Evolutionary conservation across 2,888 invertebrate genomes (phyloP), one percentile per base, ranked within the genome.

Genomic region (Meandrusa payeni): DNA sequence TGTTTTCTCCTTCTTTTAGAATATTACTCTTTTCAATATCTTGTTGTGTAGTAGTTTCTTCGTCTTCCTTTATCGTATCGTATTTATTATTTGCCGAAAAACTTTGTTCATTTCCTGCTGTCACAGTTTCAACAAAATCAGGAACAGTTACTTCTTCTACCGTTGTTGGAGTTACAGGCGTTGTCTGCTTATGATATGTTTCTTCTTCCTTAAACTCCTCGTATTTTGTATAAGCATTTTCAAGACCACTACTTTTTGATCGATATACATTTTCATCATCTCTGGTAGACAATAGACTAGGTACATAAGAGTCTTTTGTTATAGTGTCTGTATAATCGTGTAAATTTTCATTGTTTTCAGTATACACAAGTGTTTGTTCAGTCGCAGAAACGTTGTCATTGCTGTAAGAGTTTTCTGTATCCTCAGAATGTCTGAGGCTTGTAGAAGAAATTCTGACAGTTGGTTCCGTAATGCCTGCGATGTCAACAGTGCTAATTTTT

Each of bases 391-490:
- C 58, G 55, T 70, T 76, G 49, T 86, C 83, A 46, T 83, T 73
- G 15, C 80, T 80, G 44, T 85, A 82, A 10, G 87, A 83, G 46
- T 85, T 82, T 58, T 79, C 86, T 1, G 79, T 81, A 28, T 86
- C 86, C 19, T 69, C 68, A 13, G 59, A 52, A 41, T 69, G 73
- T 15, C 69, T 73, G 6, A 54, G 55, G 49, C 61, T 74, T 1
- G 68, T 68, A 2, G 67, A 64, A 12, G 67, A 55, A 23, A 64
- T 48, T 59, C 62, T 76, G 7, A 57, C 48, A 1, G 66, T 61
- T 2, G 86, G 77, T 61, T 85, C 85, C 5, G 87, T 87, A 9
- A 85, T 77, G 28, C 85, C 81, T 63, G 86, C 87, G 51, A 85
- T 79, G 33, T 87, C 85, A 23, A 73, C 69, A 13, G 89, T 90